Evolutionary conservation across 2,888 invertebrate species (phyloP).

Genomic region (Hanleya hanleyi): DNA sequence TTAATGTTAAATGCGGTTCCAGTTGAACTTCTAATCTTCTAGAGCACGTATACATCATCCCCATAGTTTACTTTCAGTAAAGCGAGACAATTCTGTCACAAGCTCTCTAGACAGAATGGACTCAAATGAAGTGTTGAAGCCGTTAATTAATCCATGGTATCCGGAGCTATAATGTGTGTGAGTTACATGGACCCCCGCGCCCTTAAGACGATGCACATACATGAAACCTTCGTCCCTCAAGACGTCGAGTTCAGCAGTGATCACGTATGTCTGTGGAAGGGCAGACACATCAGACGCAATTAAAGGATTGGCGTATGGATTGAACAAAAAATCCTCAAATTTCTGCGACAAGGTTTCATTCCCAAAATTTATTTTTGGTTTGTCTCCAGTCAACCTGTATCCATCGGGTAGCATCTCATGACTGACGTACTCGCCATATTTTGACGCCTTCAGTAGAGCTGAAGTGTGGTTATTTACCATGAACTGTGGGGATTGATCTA

Average conservation of each 20-base stretch:
- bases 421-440: neutral
- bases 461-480: constrained; percentile 9
- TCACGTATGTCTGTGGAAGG: constrained; percentile 4
- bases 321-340: constrained; percentile 10
- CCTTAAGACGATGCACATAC: neutral
- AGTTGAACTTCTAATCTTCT: too few species aligned
- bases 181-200: neutral
- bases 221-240: constrained; percentile 11
- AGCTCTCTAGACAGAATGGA: too few species aligned
- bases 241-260: constrained; percentile 13
- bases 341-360: neutral
- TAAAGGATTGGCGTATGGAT: constrained; percentile 12
- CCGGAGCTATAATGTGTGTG: neutral
- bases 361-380: neutral
- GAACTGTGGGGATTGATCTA: neutral
- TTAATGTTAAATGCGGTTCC: too few species aligned
- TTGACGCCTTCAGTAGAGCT: neutral
- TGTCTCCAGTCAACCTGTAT: neutral
- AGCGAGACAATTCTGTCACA: too few species aligned
- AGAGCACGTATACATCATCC: too few species aligned
- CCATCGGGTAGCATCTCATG: neutral
- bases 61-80: too few species aligned
- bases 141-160: too few species aligned
- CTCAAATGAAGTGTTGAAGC: too few species aligned
- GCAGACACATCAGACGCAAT: constrained; percentile 2